phyloP scores from a whole-genome alignment of 2,888 invertebrate species.

The Platycnemis pennipes region DNA sequence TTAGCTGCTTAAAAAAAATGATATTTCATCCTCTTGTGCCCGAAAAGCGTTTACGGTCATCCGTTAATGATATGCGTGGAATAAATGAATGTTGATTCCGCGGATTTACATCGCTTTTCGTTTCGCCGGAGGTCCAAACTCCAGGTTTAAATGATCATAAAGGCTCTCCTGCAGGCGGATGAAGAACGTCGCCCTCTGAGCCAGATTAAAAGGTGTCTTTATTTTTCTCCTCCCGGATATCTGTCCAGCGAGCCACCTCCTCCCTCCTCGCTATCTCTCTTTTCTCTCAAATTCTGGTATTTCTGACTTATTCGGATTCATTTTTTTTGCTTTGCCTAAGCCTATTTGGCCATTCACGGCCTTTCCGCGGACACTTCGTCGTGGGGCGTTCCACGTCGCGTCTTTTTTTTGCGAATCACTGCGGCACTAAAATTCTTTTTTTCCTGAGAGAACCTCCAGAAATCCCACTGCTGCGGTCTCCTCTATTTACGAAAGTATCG shows the following conservation, averaged over 20 bases:
- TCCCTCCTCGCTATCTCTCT: background rate
- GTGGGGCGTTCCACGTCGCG: background rate
- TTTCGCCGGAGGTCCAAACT: background rate
- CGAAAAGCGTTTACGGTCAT: background rate
- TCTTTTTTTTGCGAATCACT: background rate
- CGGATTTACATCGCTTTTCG: constrained; percentile 5
- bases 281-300: background rate
- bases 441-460: background rate
- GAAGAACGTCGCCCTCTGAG: background rate
- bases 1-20: background rate
- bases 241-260: background rate
- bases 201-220: constrained; percentile 7
- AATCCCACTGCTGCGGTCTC: background rate
- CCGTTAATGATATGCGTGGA: background rate
- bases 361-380: background rate
- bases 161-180: background rate
- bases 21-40: background rate
- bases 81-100: background rate
- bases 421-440: background rate
- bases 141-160: background rate
- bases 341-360: background rate
- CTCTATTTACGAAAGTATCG: background rate
- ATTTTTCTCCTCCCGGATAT: background rate
- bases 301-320: background rate
- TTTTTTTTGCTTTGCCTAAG: background rate